Percentiles rank a stretch among this genome's conserved stretches.
These are phyloP conservation scores for Porites evermanni DNA, from an alignment of 92 coral and sea anemone genomes.

Conservation along the genomic window DNA sequence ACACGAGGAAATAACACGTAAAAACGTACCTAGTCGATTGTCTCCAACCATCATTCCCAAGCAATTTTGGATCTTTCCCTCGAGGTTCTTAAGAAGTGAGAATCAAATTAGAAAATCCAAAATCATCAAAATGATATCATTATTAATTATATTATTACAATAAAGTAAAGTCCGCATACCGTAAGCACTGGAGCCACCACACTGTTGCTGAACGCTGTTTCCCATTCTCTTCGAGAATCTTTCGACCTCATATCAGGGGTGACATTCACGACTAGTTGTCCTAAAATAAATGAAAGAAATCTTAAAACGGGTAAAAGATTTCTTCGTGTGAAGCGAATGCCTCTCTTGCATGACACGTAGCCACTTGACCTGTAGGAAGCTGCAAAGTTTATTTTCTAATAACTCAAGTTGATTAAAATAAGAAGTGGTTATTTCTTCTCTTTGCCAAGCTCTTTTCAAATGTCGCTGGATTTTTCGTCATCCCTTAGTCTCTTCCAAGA, in stretches of 20 bases:
- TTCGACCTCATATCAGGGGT: constrained; percentile 43
- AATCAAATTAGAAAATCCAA: not conserved
- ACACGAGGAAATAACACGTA: not conserved
- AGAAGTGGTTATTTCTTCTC: too few relatives aligned
- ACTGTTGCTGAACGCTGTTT: constrained; percentile 59
- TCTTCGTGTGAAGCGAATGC: not conserved
- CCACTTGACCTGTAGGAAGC: too few relatives aligned
- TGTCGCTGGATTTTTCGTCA: too few relatives aligned
- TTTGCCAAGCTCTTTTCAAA: too few relatives aligned
- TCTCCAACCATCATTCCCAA: constrained; percentile 62
- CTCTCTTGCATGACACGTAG: not conserved
- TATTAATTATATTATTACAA: too few relatives aligned
- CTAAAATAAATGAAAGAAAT: not conserved
- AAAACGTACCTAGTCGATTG: constrained; percentile 80
- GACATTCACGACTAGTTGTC: constrained; percentile 1
- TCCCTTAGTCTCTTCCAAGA: too few relatives aligned
- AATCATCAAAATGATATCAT: not conserved
- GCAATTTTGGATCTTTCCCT: constrained; percentile 44
- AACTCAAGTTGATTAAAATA: too few relatives aligned
- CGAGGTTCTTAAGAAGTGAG: constrained; percentile 38
- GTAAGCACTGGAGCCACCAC: constrained; percentile 68
- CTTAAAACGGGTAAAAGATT: too few relatives aligned
- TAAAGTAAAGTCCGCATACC: constrained; percentile 36
- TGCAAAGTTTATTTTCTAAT: too few relatives aligned
- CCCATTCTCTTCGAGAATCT: constrained; percentile 77